phyloP scores from a whole-genome alignment of 2,888 invertebrate genomes.

The Spilosoma lubricipeda region DNA sequence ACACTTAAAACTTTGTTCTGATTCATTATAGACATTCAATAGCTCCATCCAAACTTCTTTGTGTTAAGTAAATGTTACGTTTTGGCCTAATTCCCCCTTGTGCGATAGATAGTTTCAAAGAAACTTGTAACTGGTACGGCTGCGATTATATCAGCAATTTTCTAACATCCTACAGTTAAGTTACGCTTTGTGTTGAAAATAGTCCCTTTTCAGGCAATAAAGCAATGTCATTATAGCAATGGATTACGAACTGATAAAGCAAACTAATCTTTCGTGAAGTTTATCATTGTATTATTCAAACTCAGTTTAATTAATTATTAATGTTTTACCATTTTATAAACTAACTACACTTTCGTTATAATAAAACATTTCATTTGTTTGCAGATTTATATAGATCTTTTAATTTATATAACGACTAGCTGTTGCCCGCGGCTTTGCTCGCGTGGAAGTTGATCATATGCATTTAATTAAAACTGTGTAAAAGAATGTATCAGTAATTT shows the following conservation, averaged over 20 bases:
- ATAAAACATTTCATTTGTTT: too few species aligned
- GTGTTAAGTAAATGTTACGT: conserved; percentile 41
- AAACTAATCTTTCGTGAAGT: conserved; percentile 5
- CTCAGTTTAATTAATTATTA: neutral
- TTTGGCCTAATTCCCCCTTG: conserved; percentile 43
- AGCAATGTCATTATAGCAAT: conserved; percentile 10
- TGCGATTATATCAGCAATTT: conserved; percentile 21
- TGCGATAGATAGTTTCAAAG: conserved; percentile 32
- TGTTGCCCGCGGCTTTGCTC: too few species aligned
- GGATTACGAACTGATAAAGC: conserved; percentile 18
- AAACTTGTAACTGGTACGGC: conserved; percentile 47
- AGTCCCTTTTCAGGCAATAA: conserved; percentile 12
- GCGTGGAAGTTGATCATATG: too few species aligned
- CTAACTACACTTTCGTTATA: neutral
- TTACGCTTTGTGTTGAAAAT: conserved; percentile 24
- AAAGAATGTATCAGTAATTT: too few species aligned
- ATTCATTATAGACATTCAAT: conserved; percentile 50
- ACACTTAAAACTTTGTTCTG: conserved; percentile 55
- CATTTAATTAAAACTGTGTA: too few species aligned
- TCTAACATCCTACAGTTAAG: conserved; percentile 20
- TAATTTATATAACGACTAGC: too few species aligned
- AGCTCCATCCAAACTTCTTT: conserved; percentile 54
- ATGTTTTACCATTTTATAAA: neutral
- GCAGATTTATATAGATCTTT: too few species aligned
- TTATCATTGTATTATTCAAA: neutral